Percentiles rank a stretch among this genome's conserved stretches.
Evolutionary conservation across 2,797 vertebrate species (phyloP).

Genomic region (Potorous gilbertii): DNA sequence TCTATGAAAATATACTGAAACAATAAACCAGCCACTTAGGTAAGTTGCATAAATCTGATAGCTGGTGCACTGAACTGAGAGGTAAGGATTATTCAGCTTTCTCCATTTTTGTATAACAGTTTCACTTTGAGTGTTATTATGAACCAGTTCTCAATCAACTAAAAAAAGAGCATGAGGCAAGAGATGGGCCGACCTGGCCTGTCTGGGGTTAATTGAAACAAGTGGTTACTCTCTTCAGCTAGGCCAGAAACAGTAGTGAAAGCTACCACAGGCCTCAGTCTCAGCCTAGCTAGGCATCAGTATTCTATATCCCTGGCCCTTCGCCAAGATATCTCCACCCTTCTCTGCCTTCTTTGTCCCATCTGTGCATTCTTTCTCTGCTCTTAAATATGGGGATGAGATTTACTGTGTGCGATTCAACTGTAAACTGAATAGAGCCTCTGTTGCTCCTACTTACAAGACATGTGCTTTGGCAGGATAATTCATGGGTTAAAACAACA

Average conservation of each 20-base stretch:
- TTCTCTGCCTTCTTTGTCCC: not conserved
- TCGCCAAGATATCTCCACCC: not conserved
- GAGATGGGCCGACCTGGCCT: constrained; percentile 7
- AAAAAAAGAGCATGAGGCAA: constrained; percentile 12
- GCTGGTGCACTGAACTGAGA: not conserved
- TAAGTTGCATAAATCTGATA: not conserved
- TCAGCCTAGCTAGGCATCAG: not conserved
- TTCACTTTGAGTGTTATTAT: not conserved
- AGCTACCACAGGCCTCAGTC: not conserved
- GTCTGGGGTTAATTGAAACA: constrained; percentile 6
- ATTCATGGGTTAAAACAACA: not conserved
- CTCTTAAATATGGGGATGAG: not conserved
- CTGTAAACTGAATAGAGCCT: constrained; percentile 5
- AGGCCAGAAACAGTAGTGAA: constrained; percentile 6
- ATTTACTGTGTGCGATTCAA: constrained; percentile 9
- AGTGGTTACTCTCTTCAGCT: not conserved
- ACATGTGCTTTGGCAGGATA: not conserved
- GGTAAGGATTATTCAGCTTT: not conserved
- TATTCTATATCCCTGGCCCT: not conserved
- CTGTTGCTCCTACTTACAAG: not conserved
- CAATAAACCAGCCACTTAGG: not conserved
- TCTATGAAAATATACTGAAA: not conserved
- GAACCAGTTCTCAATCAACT: not conserved
- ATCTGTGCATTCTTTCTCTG: not conserved
- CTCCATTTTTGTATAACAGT: not conserved